phyloP scores from a whole-genome alignment of 2,888 invertebrate species.

The Eilema sororculum region DNA sequence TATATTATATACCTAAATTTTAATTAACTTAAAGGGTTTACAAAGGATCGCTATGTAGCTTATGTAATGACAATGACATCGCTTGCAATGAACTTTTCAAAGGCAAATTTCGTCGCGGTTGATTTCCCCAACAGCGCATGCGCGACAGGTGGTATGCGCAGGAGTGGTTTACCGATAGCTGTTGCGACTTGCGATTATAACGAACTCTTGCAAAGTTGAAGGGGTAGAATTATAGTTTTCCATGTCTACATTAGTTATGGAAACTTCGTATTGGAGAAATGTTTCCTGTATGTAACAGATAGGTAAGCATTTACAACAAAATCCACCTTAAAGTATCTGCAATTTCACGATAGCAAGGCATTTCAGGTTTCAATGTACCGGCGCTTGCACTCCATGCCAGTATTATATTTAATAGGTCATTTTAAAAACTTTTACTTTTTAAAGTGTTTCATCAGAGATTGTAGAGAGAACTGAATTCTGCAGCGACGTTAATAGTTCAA shows the following conservation, averaged over 20 bases:
- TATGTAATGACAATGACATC: background rate
- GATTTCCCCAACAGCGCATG: constrained; percentile 43
- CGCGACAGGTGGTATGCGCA: constrained; percentile 59
- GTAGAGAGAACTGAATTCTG: no score
- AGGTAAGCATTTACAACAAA: no score
- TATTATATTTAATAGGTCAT: no score
- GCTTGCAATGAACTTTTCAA: constrained; percentile 13
- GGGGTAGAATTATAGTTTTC: background rate
- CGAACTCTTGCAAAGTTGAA: constrained; percentile 31
- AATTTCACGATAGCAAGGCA: no score
- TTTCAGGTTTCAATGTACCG: no score
- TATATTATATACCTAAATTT: no score
- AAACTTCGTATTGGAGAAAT: background rate
- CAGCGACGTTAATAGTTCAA: no score
- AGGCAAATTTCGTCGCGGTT: constrained; percentile 31
- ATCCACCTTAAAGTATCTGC: no score
- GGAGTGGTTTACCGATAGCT: constrained; percentile 48
- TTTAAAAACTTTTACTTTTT: no score
- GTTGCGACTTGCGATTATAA: constrained; percentile 32
- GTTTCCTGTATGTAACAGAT: background rate
- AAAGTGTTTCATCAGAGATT: no score
- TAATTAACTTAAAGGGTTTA: no score
- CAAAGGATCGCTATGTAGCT: background rate
- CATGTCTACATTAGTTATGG: background rate
- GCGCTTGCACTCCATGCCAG: no score